These are phyloP conservation scores for Drosophila gaucha DNA, from an alignment of 2,888 invertebrate genomes.

Conservation along the genomic window DNA sequence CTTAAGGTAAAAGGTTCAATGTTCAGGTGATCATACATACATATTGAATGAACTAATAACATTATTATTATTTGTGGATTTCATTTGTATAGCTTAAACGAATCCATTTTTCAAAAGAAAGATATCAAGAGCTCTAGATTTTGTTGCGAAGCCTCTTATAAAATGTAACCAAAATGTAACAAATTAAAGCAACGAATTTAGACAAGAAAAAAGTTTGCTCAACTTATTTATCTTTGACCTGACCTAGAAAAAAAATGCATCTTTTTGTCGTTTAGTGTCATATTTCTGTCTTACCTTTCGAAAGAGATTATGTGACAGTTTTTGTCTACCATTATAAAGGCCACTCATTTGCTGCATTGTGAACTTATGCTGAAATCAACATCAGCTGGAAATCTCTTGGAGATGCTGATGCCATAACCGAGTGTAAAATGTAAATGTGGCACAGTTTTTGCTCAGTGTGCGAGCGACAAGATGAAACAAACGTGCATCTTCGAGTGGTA, in stretches of 20 bases:
- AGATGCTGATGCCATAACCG: constrained; percentile 27
- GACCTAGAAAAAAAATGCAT: background rate
- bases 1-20: too few relatives aligned
- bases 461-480: constrained; percentile 54
- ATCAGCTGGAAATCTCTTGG: constrained; percentile 13
- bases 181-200: background rate
- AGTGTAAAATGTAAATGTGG: constrained; percentile 56
- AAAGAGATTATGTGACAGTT: constrained; percentile 41
- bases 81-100: too few relatives aligned
- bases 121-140: too few relatives aligned
- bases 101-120: too few relatives aligned
- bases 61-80: too few relatives aligned
- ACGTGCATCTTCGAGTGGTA: constrained; percentile 48
- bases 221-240: background rate
- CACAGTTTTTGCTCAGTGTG: constrained; percentile 69
- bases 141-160: too few relatives aligned
- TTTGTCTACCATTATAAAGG: constrained; percentile 42
- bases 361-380: constrained; percentile 48
- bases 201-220: background rate
- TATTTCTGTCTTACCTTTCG: constrained; percentile 24
- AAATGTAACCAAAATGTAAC: background rate
- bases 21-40: too few relatives aligned
- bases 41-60: too few relatives aligned
- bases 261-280: background rate
- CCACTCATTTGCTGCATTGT: constrained; percentile 62